Evolutionary conservation across 2,113 vertebrate species (phyloP).

Genomic region (Onychostoma macrolepis): DNA sequence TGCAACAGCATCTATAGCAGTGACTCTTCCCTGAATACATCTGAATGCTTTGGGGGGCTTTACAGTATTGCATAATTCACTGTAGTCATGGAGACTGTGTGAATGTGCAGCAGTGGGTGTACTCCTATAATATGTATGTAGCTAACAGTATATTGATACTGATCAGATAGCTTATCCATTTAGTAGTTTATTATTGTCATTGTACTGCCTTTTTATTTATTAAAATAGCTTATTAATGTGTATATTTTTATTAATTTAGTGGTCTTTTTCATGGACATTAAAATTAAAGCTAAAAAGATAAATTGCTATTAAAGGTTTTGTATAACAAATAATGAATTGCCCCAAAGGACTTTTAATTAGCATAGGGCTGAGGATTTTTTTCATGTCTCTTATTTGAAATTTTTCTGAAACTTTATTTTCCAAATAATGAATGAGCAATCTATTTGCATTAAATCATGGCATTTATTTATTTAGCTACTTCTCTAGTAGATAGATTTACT

Average conservation of each 20-base stretch:
- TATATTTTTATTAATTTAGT: not conserved
- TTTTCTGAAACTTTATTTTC: not conserved
- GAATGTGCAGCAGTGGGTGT: slow-evolving; percentile 31
- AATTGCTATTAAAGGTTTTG: not conserved
- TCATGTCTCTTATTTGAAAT: not conserved
- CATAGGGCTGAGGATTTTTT: not conserved
- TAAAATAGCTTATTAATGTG: not conserved
- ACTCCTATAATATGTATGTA: not conserved
- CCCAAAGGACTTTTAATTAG: not conserved
- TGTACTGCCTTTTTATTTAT: not conserved
- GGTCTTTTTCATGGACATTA: not conserved
- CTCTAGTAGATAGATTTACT: not conserved
- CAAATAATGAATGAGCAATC: not conserved
- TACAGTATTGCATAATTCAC: slow-evolving; percentile 17
- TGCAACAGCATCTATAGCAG: not conserved
- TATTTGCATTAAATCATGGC: not conserved
- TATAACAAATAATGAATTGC: not conserved
- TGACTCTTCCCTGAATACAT: not conserved
- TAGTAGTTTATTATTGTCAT: not conserved
- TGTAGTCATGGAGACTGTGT: not conserved
- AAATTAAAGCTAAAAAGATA: not conserved
- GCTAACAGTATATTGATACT: not conserved
- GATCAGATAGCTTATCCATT: not conserved
- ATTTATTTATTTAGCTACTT: not conserved
- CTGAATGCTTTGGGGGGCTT: not conserved